A percentile compares a stretch with the other conserved stretches of the same genome.
Evolutionary conservation across 1,140 invertebrate genomes (phyloP).

Genomic region (Globodera rostochiensis): DNA sequence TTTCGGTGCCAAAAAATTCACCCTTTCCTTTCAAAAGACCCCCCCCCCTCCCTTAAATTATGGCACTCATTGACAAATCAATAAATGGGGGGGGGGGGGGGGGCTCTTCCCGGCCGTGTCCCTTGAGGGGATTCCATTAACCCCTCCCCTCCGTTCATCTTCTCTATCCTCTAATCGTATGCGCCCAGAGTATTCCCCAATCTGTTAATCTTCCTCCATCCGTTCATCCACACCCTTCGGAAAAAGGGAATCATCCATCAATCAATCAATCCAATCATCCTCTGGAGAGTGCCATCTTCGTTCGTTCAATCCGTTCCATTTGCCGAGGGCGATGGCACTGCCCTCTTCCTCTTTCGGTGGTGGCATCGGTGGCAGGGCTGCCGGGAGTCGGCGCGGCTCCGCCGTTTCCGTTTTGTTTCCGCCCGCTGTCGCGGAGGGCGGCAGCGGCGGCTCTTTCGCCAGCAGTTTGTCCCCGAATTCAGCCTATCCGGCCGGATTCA

Average conservation of each 20-base stretch:
- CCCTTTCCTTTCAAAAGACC: too few species aligned
- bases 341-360: background rate
- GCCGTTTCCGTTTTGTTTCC: background rate
- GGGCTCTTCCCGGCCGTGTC: background rate
- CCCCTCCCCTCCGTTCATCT: too few species aligned
- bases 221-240: too few species aligned
- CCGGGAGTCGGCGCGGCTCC: background rate
- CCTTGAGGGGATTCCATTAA: background rate
- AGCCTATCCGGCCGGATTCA: constrained; percentile 1
- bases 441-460: background rate
- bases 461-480: constrained; percentile 23
- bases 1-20: too few species aligned
- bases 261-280: background rate
- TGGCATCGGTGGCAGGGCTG: background rate
- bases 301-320: background rate
- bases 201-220: too few species aligned
- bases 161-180: too few species aligned
- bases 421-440: background rate
- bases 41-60: background rate
- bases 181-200: too few species aligned
- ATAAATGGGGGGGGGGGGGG: background rate
- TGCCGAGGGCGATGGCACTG: background rate
- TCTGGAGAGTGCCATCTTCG: background rate
- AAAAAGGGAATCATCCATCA: too few species aligned
- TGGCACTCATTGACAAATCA: background rate